Conservation (phyloP, 2,113 vertebrate species). For the Nesospiza acunhae region DNA sequence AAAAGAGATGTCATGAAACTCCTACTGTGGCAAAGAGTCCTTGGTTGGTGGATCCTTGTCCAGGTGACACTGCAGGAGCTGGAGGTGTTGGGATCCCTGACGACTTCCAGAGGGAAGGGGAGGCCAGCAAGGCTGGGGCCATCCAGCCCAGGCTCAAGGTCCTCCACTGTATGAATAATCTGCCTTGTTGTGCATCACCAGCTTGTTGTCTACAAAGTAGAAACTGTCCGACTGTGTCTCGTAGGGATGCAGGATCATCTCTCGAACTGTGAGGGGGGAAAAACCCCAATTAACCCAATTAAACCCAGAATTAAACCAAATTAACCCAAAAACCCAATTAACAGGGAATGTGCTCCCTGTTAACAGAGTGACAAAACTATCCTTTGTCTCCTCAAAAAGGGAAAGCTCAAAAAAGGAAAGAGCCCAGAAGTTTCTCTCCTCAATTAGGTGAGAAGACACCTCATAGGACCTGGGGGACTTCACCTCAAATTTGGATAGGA, state of each 20-base stretch:
- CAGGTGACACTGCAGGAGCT: neutral
- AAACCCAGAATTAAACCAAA: too few relatives aligned
- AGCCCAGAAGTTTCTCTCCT: neutral
- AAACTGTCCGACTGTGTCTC: conserved; percentile 99
- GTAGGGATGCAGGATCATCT: conserved; percentile 94
- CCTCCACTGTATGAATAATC: conserved; percentile 97
- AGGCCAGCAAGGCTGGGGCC: neutral
- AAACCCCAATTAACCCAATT: too few relatives aligned
- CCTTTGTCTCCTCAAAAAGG: neutral
- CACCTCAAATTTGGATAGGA: too few relatives aligned
- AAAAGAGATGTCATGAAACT: conserved; percentile 51
- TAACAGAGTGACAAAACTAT: neutral
- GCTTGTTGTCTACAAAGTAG: conserved; percentile 98
- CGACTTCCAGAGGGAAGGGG: conserved; percentile 7
- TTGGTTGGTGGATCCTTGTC: conserved; percentile 23
- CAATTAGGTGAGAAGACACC: neutral
- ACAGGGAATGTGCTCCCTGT: neutral
- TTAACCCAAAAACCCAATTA: too few relatives aligned
- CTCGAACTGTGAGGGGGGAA: conserved; percentile 80
- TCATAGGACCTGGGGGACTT: neutral
- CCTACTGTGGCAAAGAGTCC: conserved; percentile 63
- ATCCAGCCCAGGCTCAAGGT: conserved; percentile 66
- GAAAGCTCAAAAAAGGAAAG: neutral
- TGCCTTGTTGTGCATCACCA: conserved; percentile 99
- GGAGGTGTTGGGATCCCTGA: conserved; percentile 58